These are phyloP conservation scores for Oscheius sp. DNA, from an alignment of 2,888 invertebrate genomes.

Conservation along the genomic window DNA sequence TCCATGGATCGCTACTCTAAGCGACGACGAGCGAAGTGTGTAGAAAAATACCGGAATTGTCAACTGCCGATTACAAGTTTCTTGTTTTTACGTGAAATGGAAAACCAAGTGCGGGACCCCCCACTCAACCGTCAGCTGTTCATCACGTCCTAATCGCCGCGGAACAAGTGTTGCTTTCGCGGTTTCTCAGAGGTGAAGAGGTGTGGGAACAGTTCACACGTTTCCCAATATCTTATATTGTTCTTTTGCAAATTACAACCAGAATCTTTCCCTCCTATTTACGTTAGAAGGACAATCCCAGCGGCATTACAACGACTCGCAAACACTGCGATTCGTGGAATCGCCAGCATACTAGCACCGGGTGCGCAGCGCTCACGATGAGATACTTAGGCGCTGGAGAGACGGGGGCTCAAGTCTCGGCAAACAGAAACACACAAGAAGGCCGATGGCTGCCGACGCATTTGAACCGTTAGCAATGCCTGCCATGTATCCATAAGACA, in stretches of 20 bases:
- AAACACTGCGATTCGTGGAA: slow-evolving; percentile 29
- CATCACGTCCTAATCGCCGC: slow-evolving; percentile 5
- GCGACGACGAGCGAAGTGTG: neutral
- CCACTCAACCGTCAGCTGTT: neutral
- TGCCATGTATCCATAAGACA: slow-evolving; percentile 7
- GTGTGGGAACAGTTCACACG: neutral
- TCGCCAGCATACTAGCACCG: slow-evolving; percentile 25
- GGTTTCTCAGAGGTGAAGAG: neutral
- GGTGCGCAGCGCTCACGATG: slow-evolving; percentile 27
- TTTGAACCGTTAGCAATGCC: slow-evolving; percentile 21
- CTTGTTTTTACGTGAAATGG: neutral
- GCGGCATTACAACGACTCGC: slow-evolving; percentile 29
- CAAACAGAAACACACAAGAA: slow-evolving; percentile 30
- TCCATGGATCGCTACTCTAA: slow-evolving; percentile 23
- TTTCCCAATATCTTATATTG: neutral
- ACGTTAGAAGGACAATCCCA: slow-evolving; percentile 19
- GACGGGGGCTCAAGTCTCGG: slow-evolving; percentile 29
- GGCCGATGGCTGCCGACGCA: slow-evolving; percentile 26
- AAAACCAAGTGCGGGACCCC: too few species aligned
- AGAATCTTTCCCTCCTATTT: slow-evolving; percentile 10
- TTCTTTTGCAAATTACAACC: neutral
- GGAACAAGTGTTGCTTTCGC: neutral
- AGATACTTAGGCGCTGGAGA: slow-evolving; percentile 31
- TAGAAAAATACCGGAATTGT: neutral
- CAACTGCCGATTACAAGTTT: neutral